A percentile compares a stretch with the other conserved stretches of the same genome.
These are phyloP conservation scores for Philotrypesis tridentata DNA, from an alignment of 1,140 invertebrate species.

Conservation along the genomic window DNA sequence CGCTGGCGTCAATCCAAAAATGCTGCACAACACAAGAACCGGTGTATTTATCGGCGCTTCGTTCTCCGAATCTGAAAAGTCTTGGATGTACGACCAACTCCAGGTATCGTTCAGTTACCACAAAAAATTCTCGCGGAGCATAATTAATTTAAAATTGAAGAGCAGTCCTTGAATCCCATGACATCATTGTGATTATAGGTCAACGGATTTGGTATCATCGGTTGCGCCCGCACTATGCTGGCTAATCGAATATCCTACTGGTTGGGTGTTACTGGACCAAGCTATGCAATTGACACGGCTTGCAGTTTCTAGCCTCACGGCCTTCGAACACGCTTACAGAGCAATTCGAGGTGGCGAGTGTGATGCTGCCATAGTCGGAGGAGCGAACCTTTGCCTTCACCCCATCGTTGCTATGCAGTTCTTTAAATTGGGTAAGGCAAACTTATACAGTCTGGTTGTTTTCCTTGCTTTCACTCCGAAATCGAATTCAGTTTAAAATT, in stretches of 20 bases:
- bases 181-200: too few species aligned
- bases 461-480: too few species aligned
- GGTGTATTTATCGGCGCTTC: constrained; percentile 89
- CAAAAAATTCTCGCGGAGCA: too few species aligned
- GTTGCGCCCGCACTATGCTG: constrained; percentile 89
- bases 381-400: constrained; percentile 84
- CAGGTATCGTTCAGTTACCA: too few species aligned
- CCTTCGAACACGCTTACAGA: constrained; percentile 85
- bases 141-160: too few species aligned
- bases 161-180: too few species aligned
- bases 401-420: constrained; percentile 88
- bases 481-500: too few species aligned
- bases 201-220: constrained; percentile 60
- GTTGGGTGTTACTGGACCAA: constrained; percentile 82
- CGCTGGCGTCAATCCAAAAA: constrained; percentile 79
- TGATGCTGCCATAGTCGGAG: constrained; percentile 90
- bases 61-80: constrained; percentile 84
- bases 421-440: constrained; percentile 60
- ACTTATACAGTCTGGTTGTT: too few species aligned
- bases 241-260: constrained; percentile 87
- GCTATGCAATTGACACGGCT: constrained; percentile 88
- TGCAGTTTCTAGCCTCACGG: constrained; percentile 90
- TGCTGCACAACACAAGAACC: constrained; percentile 83
- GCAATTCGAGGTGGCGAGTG: constrained; percentile 84
- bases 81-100: constrained; percentile 81